Evolutionary conservation across 1,140 invertebrate genomes (phyloP), one percentile per base, ranked within the genome.

Genomic region (Calliphora vicina): DNA sequence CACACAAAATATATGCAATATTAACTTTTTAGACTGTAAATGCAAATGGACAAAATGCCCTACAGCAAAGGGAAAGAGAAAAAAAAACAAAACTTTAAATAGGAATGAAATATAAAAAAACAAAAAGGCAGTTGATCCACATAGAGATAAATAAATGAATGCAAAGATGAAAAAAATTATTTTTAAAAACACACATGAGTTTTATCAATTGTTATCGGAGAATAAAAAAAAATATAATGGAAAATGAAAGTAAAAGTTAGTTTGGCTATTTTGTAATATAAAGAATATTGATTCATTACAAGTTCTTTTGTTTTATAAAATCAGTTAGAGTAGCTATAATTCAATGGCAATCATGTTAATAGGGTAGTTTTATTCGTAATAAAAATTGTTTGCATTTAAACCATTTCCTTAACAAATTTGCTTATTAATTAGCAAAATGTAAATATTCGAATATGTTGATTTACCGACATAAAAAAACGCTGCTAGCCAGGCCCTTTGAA

Each of bases 11-110:
- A 78, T 78, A 45, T 78, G 45, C 25, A 78, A 78, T 78, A 78
- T 78, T 78, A 78, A 78, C 74, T 78, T 78, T 78, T 78, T 43
- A 78, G 35, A 43, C 29, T 78, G 74, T 43, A 78, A 76, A 76
- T 76, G 73, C 29, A 76, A 78, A 78, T 78, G 74, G 74, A 78
- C 25, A 78, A 78, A 78, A 43, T 20, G 10, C 25, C 74, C 74
- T 78, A 17, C n/a, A 43, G 74, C 74, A 78, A 78, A 23, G n/a
- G n/a, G n/a, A 23, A 43, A 45, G 20, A 10, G 2, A 23, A 23
- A 23, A 67, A 20, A 20, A 23, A 67, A 67, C 9, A 20, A 67
- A 67, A 57, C 15, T 57, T 57, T 57, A 17, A 57, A 57, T 57
- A n/a, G 50, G 50, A 57, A 57, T 35, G 10, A 35, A 35, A 35